phyloP scores from a whole-genome alignment of 2,888 invertebrate species.

The Strigamia crassipes region DNA sequence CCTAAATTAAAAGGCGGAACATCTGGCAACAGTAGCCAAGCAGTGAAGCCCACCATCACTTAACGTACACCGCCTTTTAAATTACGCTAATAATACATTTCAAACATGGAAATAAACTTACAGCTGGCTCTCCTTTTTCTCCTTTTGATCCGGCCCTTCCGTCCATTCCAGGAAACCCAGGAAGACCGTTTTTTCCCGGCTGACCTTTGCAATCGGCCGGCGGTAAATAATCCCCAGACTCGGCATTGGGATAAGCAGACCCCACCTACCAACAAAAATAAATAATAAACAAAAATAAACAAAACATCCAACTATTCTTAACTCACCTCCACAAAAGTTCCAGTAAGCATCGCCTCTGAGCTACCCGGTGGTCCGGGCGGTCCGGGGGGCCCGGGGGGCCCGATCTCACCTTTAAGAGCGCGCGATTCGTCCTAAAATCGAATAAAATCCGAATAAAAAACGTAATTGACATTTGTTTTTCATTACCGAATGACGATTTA shows the following conservation, averaged over 20 bases:
- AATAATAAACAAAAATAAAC: not conserved
- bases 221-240: not conserved
- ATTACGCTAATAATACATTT: not conserved
- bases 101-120: not conserved
- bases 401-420: slow-evolving; percentile 55
- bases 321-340: not conserved
- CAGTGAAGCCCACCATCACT: not conserved
- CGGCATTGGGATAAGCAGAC: not conserved
- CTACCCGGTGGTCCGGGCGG: not conserved
- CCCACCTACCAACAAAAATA: not conserved
- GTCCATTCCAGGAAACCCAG: not conserved
- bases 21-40: not conserved
- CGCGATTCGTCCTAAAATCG: not conserved
- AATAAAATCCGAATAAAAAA: not conserved
- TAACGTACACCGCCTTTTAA: not conserved
- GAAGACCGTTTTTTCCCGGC: not conserved
- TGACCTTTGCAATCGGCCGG: not conserved
- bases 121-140: slow-evolving; percentile 45
- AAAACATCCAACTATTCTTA: not conserved
- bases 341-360: not conserved
- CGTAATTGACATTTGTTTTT: no score
- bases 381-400: slow-evolving; percentile 57
- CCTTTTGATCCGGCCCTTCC: slow-evolving; percentile 37
- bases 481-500: not conserved
- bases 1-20: not conserved